Percentiles rank a stretch among this genome's conserved stretches.
phyloP scores from a whole-genome alignment of 2,797 vertebrate species.

The Hippoglossus hippoglossus region DNA sequence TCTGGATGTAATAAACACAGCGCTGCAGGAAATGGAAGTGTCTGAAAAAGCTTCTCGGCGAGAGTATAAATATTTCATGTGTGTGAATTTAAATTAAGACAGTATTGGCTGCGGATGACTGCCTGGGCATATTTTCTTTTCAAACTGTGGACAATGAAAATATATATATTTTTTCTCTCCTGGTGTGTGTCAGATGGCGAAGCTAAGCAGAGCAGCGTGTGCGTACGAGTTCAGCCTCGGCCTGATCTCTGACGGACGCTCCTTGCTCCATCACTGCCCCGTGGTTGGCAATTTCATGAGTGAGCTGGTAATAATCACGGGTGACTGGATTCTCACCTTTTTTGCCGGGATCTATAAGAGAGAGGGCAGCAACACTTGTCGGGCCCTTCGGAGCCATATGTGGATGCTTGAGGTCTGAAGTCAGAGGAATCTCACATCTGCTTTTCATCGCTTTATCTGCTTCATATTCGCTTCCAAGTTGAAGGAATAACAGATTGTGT shows the following conservation, averaged over 20 bases:
- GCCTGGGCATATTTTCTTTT: background rate
- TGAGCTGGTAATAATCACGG: constrained; percentile 84
- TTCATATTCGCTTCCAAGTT: constrained; percentile 21
- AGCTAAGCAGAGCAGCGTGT: background rate
- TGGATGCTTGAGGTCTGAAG: constrained; percentile 68
- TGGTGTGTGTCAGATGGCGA: constrained; percentile 13
- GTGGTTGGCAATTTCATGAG: constrained; percentile 80
- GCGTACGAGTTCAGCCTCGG: no score
- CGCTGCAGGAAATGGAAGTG: constrained; percentile 42
- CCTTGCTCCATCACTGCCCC: constrained; percentile 54
- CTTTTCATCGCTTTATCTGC: constrained; percentile 50
- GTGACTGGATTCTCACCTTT: constrained; percentile 85
- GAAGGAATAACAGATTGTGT: constrained; percentile 20
- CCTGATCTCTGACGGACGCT: constrained; percentile 33
- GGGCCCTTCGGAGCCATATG: constrained; percentile 64
- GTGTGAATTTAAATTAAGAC: constrained; percentile 43
- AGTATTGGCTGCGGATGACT: background rate
- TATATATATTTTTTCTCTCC: background rate
- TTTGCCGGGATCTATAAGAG: constrained; percentile 66
- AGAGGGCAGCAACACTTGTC: constrained; percentile 39
- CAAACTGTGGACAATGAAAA: constrained; percentile 7
- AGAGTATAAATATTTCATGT: constrained; percentile 58
- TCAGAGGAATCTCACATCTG: constrained; percentile 53
- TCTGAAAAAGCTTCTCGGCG: constrained; percentile 33
- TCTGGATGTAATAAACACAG: constrained; percentile 50